Evolutionary conservation across 2,888 invertebrate species (phyloP).

Genomic region (Poecilus cupreus): DNA sequence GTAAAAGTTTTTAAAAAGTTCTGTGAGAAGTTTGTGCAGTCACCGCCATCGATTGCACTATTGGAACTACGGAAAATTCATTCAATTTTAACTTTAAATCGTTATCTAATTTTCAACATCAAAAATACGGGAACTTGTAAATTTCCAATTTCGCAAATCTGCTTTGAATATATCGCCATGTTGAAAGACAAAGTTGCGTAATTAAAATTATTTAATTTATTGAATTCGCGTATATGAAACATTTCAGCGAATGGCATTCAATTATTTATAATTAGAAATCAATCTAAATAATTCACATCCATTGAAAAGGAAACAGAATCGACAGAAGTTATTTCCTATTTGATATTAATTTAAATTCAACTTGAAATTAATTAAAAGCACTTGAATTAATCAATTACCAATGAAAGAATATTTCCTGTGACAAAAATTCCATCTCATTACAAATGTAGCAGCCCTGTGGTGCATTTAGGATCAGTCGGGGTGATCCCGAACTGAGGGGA

Average conservation of each 20-base stretch:
- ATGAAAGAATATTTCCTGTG: neutral
- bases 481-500: neutral
- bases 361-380: slow-evolving; percentile 23
- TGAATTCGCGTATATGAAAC: neutral
- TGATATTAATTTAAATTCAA: neutral
- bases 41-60: slow-evolving; percentile 14
- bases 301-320: neutral
- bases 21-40: too few species aligned
- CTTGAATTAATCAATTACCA: slow-evolving; percentile 7
- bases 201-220: slow-evolving; percentile 27
- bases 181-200: neutral
- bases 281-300: slow-evolving; percentile 18
- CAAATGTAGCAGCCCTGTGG: neutral
- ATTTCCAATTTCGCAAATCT: too few species aligned
- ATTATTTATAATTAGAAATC: slow-evolving; percentile 32
- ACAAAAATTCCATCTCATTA: neutral
- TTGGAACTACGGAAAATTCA: neutral
- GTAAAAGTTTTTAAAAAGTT: neutral
- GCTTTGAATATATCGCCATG: neutral
- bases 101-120: neutral
- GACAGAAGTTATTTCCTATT: neutral
- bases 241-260: slow-evolving; percentile 1
- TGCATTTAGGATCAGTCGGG: slow-evolving; percentile 7
- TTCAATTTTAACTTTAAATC: neutral
- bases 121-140: too few species aligned